These are phyloP conservation scores for Lepidonotus clava DNA, from an alignment of 2,888 invertebrate genomes.

Conservation along the genomic window DNA sequence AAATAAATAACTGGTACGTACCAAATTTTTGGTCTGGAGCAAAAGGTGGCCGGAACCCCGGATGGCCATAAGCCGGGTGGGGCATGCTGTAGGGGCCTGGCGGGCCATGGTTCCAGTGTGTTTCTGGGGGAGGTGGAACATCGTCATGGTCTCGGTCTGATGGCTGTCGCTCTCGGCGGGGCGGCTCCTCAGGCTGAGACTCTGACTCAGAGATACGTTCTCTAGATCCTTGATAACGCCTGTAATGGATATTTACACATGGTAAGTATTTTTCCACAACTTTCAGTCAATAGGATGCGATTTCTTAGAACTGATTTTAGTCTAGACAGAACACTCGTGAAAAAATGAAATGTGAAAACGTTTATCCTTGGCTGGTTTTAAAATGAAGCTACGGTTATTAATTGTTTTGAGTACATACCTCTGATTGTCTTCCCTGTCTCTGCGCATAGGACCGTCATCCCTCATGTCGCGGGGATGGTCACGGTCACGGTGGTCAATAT, in stretches of 20 bases:
- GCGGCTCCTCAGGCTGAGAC: constrained; percentile 34
- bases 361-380: too few relatives aligned
- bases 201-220: constrained; percentile 34
- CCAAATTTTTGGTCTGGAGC: constrained; percentile 51
- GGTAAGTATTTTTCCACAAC: too few relatives aligned
- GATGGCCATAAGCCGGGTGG: constrained; percentile 42
- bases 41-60: constrained; percentile 43
- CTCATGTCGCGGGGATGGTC: constrained; percentile 8
- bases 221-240: constrained; percentile 25
- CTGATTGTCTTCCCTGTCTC: constrained; percentile 28
- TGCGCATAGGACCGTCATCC: constrained; percentile 4
- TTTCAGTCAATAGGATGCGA: too few relatives aligned
- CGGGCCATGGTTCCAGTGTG: constrained; percentile 56
- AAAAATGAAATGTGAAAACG: too few relatives aligned
- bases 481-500: constrained; percentile 20
- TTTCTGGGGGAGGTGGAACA: constrained; percentile 45
- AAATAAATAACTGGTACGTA: too few relatives aligned
- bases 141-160: constrained; percentile 49
- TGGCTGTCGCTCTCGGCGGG: constrained; percentile 25
- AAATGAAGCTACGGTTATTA: too few relatives aligned
- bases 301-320: too few relatives aligned
- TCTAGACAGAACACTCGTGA: too few relatives aligned
- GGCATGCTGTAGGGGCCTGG: constrained; percentile 49
- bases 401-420: background rate
- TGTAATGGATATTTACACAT: background rate